Evolutionary conservation across 2,888 invertebrate genomes (phyloP).

Genomic region (Chrysolina americana): DNA sequence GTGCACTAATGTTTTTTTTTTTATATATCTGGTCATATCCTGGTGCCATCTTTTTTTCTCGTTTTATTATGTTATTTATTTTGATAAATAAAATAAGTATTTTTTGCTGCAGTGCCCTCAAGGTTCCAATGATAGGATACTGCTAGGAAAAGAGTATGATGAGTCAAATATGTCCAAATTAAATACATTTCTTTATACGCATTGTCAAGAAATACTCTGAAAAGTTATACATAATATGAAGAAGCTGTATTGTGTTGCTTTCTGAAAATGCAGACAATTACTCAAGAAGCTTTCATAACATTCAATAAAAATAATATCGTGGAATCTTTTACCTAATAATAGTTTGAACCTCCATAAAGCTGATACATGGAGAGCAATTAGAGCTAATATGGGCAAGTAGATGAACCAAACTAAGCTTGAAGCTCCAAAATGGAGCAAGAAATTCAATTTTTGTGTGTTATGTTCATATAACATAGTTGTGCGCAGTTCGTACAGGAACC

Average conservation of each 20-base stretch:
- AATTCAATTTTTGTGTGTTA: slow-evolving; percentile 88
- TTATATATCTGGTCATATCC: no score
- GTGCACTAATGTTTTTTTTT: no score
- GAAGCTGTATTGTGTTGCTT: background rate
- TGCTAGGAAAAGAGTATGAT: no score
- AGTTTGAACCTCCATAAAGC: slow-evolving; percentile 97
- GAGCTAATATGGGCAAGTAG: slow-evolving; percentile 94
- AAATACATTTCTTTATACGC: no score
- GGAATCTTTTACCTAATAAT: slow-evolving; percentile 80
- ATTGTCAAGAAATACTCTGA: no score
- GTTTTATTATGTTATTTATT: no score
- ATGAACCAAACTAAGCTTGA: slow-evolving; percentile 99
- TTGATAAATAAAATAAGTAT: no score
- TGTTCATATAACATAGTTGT: slow-evolving; percentile 86
- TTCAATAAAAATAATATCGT: background rate
- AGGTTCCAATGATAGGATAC: no score
- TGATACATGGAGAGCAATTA: slow-evolving; percentile 93
- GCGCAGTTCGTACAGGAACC: slow-evolving; percentile 86
- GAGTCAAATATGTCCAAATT: no score
- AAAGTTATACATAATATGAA: background rate
- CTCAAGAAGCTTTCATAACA: background rate
- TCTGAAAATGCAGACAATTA: background rate
- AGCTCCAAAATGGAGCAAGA: slow-evolving; percentile 96
- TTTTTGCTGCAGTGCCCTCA: no score
- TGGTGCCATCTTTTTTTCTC: no score